phyloP scores from a whole-genome alignment of 53 echinoderm and acorn worm species.

The Paracentrotus lividus region DNA sequence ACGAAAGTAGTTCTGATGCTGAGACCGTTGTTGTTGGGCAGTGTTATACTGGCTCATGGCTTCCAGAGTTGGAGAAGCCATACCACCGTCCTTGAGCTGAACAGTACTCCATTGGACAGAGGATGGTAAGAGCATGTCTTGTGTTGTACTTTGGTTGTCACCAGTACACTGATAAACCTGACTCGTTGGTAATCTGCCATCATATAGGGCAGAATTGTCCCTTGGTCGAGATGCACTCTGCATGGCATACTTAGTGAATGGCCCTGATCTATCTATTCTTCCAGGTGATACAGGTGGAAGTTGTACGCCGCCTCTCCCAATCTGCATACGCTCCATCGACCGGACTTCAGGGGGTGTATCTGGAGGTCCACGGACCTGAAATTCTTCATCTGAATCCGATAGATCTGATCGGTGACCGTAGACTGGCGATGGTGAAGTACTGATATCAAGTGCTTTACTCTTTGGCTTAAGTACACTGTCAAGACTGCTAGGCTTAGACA shows the following conservation, averaged over 20 bases:
- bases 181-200: neutral
- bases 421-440: neutral
- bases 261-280: neutral
- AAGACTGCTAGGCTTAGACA: slow-evolving; percentile 26
- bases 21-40: neutral
- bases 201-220: neutral
- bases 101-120: slow-evolving; percentile 68
- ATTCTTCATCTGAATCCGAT: slow-evolving; percentile 64
- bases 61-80: slow-evolving; percentile 37
- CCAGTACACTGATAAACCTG: slow-evolving; percentile 71
- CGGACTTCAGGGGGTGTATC: slow-evolving; percentile 66
- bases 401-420: neutral
- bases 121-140: slow-evolving; percentile 65
- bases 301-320: neutral
- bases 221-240: neutral
- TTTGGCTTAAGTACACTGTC: slow-evolving; percentile 30
- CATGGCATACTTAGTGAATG: slow-evolving; percentile 17
- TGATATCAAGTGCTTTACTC: neutral
- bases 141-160: slow-evolving; percentile 42
- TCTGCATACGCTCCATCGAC: neutral
- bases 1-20: neutral
- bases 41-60: slow-evolving; percentile 19
- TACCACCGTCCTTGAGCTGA: slow-evolving; percentile 62
- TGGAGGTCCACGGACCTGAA: slow-evolving; percentile 62
- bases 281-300: neutral